Base-by-base conservation (phyloP, 2,888 invertebrate genomes). In the Slavum lentiscoides region DNA sequence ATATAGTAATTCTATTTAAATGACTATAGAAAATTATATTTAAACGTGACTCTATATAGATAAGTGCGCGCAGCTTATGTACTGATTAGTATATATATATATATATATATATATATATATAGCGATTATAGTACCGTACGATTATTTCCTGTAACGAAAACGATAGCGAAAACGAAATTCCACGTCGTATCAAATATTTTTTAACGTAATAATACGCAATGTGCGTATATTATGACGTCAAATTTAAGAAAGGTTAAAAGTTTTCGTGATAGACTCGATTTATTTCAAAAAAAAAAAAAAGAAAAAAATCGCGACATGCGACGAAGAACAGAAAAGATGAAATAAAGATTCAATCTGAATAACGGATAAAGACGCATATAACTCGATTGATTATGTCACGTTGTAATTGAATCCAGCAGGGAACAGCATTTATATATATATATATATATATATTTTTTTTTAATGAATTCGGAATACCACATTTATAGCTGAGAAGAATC, bases 401-500 rank as follows among this genome's bases (percentile, higher is more conserved):
- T 66, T 55, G 64, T 66, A 74, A 74, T 66, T 55, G 74, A 74
- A 37, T 66, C 21, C 74, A 74, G 64, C 30, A 30, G 64, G 13
- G 66, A 74, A 66, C 66, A 74, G 37, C 49, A 15, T 74, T 23
- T 66, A 39, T 74, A n/a, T 37, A 6, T 55, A 55, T 74, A 62
- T 49, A 58, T 6, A 37, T 74, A 64, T 53, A 74, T 74, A 58
- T 58, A 55, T 74, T 74, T 55, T 74, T 74, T 74, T 74, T 74
- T 74, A 66, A 66, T 66, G 66, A 74, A 74, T 66, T 74, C 74
- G 53, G 30, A 74, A 66, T 74, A 66, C 64, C 66, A 66, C 55
- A 55, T 43, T 9, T 74, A 64, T 74, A 74, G 64, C 74, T 55
- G 74, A 74, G 53, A 58, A 66, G 74, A 74, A 74, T 74, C 74